phyloP scores from a whole-genome alignment of 2,888 invertebrate species.

The Beris morrisii region DNA sequence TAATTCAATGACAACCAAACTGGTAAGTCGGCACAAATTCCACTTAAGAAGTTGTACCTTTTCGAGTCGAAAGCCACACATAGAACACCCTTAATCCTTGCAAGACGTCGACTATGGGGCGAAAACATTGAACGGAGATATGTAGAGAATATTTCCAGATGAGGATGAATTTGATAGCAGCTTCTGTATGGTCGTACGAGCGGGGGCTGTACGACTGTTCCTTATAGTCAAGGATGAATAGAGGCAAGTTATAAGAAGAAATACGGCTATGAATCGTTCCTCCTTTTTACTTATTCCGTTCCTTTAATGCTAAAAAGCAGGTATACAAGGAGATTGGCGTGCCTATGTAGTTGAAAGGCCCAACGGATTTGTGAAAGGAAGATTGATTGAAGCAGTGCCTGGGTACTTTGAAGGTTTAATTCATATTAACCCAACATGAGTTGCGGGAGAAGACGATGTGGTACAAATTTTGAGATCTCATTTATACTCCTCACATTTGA shows the following conservation, averaged over 20 bases:
- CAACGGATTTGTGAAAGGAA: constrained; percentile 32
- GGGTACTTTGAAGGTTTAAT: constrained; percentile 17
- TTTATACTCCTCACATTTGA: constrained; percentile 31
- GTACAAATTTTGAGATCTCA: constrained; percentile 26
- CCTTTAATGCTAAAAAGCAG: constrained; percentile 20
- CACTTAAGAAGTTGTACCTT: no score
- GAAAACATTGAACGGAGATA: no score
- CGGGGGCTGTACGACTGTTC: no score
- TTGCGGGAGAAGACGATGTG: constrained; percentile 4
- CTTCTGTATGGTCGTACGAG: no score
- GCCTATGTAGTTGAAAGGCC: constrained; percentile 25
- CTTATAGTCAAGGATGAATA: no score
- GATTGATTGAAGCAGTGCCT: constrained; percentile 29
- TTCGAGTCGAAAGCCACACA: background rate
- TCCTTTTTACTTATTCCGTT: constrained; percentile 8
- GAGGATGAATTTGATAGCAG: no score
- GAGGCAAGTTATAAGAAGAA: constrained; percentile 5
- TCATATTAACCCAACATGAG: constrained; percentile 26
- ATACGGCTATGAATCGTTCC: constrained; percentile 24
- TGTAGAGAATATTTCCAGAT: no score
- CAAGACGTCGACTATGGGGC: background rate
- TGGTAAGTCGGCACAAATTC: background rate
- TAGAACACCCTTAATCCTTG: background rate
- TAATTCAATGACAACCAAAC: background rate
- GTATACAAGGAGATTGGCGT: constrained; percentile 15